Evolutionary conservation across 2,888 invertebrate species (phyloP).

Genomic region (Apotomis turbidana): DNA sequence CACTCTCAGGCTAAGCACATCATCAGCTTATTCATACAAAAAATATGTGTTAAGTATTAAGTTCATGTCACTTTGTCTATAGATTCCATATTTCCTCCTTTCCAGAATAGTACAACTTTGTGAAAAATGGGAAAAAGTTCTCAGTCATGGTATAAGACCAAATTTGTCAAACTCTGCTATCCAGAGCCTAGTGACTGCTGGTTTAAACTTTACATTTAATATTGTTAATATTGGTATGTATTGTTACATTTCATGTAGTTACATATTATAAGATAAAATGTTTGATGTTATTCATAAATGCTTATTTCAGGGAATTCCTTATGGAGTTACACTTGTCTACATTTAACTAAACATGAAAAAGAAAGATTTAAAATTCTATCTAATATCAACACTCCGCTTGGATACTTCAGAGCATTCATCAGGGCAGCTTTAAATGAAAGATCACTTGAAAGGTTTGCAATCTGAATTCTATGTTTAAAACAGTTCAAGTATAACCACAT

Average conservation of each 20-base stretch:
- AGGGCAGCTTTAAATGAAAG: constrained; percentile 95
- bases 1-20: neutral
- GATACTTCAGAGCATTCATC: constrained; percentile 94
- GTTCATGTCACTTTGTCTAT: neutral
- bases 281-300: no score
- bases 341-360: constrained; percentile 94
- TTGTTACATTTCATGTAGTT: neutral
- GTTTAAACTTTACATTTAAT: constrained; percentile 78
- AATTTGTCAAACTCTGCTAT: constrained; percentile 79
- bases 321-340: constrained; percentile 91
- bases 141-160: constrained; percentile 90
- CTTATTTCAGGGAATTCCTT: constrained; percentile 82
- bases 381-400: constrained; percentile 84
- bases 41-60: neutral
- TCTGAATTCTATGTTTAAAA: neutral
- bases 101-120: constrained; percentile 85
- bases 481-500: no score
- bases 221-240: constrained; percentile 78
- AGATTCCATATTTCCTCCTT: constrained; percentile 40
- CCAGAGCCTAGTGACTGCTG: constrained; percentile 77
- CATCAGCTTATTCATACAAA: no score
- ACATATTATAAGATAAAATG: no score
- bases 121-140: constrained; percentile 89
- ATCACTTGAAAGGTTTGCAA: constrained; percentile 88
- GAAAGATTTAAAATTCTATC: constrained; percentile 89